Evolutionary conservation across 2,888 invertebrate genomes (phyloP), one percentile per base, ranked within the genome.

Genomic region (Noctua janthina): DNA sequence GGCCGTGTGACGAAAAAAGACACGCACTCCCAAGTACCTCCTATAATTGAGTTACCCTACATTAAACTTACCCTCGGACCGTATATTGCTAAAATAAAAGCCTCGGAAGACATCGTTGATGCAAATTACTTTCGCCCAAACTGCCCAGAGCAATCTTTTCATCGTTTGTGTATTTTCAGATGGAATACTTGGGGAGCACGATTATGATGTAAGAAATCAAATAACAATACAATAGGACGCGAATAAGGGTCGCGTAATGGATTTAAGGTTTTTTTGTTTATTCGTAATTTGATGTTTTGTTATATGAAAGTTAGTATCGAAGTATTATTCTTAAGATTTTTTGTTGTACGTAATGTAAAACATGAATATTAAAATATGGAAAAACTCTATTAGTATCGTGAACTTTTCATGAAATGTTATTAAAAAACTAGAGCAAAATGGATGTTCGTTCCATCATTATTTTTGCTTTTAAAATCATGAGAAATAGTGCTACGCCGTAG

Each of bases 31-130:
- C 29, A 88, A 91, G 90, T 92, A 91, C 90, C 90, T 87, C 81
- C 91, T 91, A 91, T 94, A 95, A 95, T 94, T 94, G 94, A 94
- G 95, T 95, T 94, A 94, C 94, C 94, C 94, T 92, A 93, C 95
- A 95, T 95, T 95, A 94, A 95, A 95, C 94, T 94, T 94, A 92
- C 91, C 89, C 91, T 91, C 91, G 91, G 92, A 90, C 91, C 92
- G 92, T 94, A 95, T 93, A 94, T 93, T 91, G 92, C 93, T 92
- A 93, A 94, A 95, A 95, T 94, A 95, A 95, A 95, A 93, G 92
- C 91, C 91, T 91, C 88, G 89, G 90, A 90, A 89, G 88, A 89
- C 76, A 82, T 82, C 85, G 85, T 78, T 79, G 83, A 83, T 83
- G 86, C 85, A 88, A 87, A 88, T 90, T 89, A 88, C 84, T 82